Evolutionary conservation across 1,140 invertebrate genomes (phyloP).

Genomic region (Ylistrum balloti): DNA sequence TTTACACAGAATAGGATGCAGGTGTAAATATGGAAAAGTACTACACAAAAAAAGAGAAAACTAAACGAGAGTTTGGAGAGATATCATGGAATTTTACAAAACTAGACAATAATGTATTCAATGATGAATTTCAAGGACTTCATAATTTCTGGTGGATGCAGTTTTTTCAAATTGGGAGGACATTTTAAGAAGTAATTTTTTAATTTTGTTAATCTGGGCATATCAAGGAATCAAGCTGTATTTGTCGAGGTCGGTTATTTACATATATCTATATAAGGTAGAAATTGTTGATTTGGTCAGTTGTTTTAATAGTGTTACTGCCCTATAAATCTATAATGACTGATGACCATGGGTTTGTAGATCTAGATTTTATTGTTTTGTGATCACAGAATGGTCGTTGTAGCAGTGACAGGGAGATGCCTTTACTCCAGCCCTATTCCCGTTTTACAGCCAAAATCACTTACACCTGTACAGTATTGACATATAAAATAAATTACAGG

Average conservation of each 20-base stretch:
- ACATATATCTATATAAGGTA: too few relatives aligned
- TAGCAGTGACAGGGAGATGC: neutral
- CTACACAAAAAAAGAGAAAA: neutral
- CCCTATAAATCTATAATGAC: conserved; percentile 28
- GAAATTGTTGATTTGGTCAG: neutral
- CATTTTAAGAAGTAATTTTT: too few relatives aligned
- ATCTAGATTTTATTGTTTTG: neutral
- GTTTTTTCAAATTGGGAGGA: too few relatives aligned
- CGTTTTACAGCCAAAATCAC: conserved; percentile 48
- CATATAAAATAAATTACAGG: conserved; percentile 55
- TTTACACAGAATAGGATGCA: too few relatives aligned
- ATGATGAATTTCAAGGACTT: too few relatives aligned
- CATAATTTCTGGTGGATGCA: too few relatives aligned
- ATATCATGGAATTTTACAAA: too few relatives aligned
- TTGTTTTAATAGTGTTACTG: conserved; percentile 1
- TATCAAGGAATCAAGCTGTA: too few relatives aligned
- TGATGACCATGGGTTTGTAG: conserved; percentile 10
- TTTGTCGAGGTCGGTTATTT: too few relatives aligned
- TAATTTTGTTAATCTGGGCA: too few relatives aligned
- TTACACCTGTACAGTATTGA: conserved; percentile 49
- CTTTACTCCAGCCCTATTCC: neutral
- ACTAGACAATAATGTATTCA: too few relatives aligned
- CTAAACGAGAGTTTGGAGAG: too few relatives aligned
- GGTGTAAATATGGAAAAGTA: neutral
- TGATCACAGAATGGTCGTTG: conserved; percentile 30